Evolutionary conservation across 2,113 vertebrate genomes (phyloP).

Genomic region (Nycticebus coucang): DNA sequence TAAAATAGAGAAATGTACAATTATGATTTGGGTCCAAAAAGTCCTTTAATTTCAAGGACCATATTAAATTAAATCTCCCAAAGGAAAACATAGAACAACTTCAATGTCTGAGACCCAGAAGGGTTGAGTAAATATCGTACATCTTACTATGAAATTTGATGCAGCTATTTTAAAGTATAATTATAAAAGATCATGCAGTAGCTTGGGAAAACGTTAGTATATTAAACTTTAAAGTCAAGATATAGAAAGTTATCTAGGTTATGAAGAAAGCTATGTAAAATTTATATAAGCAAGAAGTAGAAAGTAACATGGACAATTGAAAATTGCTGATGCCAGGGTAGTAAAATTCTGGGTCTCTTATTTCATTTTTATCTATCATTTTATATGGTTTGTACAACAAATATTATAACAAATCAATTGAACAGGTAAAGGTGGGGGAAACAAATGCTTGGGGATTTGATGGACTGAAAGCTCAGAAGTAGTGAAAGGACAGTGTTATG

Average conservation of each 20-base stretch:
- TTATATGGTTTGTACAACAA: not conserved
- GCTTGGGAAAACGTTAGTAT: constrained; percentile 10
- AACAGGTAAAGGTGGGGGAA: not conserved
- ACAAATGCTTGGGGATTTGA: not conserved
- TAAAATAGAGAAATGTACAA: constrained; percentile 30
- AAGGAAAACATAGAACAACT: not conserved
- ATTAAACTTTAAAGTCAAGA: constrained; percentile 20
- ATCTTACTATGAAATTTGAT: not conserved
- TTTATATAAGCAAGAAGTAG: not conserved
- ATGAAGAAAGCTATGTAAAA: constrained; percentile 23
- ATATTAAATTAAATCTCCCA: not conserved
- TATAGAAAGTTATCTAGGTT: constrained; percentile 3
- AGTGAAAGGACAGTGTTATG: not conserved
- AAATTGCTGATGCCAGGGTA: not conserved
- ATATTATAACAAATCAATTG: constrained; percentile 14
- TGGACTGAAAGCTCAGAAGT: not conserved
- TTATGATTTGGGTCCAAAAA: not conserved
- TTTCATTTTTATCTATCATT: constrained; percentile 8
- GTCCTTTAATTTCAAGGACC: constrained; percentile 38
- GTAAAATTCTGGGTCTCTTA: not conserved
- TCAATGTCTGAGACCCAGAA: not conserved
- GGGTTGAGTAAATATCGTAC: not conserved
- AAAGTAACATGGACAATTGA: not conserved
- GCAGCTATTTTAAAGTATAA: not conserved
- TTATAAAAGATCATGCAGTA: constrained; percentile 9